phyloP scores from a whole-genome alignment of 1,140 invertebrate species.

The Apis dorsata region DNA sequence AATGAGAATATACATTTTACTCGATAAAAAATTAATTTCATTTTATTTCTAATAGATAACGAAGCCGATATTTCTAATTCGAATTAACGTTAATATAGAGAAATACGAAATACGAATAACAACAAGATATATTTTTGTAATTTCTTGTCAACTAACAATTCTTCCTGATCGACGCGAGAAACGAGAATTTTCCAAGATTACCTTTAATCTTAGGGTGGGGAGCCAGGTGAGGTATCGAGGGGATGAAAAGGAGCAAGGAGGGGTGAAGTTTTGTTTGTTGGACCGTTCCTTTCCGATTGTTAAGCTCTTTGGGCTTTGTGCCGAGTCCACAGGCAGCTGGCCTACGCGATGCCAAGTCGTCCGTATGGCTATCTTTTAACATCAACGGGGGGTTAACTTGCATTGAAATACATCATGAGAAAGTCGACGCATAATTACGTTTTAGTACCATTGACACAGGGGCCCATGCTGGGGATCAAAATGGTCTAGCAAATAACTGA shows the following conservation, averaged over 20 bases:
- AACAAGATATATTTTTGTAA: not conserved
- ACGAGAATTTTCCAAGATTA: slow-evolving; percentile 19
- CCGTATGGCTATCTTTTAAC: slow-evolving; percentile 20
- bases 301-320: slow-evolving; percentile 40
- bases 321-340: slow-evolving; percentile 44
- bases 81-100: not conserved
- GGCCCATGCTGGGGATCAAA: not conserved
- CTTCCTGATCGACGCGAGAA: too few relatives aligned
- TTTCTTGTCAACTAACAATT: not conserved
- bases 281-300: slow-evolving; percentile 57
- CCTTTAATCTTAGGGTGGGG: slow-evolving; percentile 48
- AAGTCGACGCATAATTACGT: slow-evolving; percentile 10
- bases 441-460: not conserved
- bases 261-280: slow-evolving; percentile 55
- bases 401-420: slow-evolving; percentile 30
- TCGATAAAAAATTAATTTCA: too few relatives aligned
- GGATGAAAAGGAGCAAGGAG: slow-evolving; percentile 48
- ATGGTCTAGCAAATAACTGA: not conserved
- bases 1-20: too few relatives aligned
- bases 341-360: slow-evolving; percentile 33
- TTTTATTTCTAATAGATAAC: too few relatives aligned
- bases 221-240: slow-evolving; percentile 27
- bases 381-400: slow-evolving; percentile 18
- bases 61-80: too few relatives aligned
- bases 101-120: not conserved